Conservation (phyloP, 2,888 invertebrate species). For the Magallana nippona region DNA sequence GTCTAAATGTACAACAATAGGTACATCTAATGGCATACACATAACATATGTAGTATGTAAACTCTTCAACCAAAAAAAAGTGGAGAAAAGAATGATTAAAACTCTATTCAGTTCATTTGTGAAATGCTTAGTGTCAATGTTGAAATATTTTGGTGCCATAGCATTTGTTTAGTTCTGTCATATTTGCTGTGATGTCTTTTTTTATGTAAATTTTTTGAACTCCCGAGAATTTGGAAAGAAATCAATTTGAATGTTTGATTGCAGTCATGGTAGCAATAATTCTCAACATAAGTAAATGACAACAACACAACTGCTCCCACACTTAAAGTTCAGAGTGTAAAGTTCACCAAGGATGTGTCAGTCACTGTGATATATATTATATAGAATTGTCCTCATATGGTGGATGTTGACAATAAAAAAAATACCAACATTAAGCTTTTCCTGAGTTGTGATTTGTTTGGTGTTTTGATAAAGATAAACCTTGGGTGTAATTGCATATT, state of each 20-base stretch:
- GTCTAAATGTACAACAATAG: neutral
- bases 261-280: slow-evolving; percentile 20
- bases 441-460: neutral
- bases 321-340: slow-evolving; percentile 9
- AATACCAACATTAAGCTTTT: slow-evolving; percentile 2
- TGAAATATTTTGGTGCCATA: slow-evolving; percentile 33
- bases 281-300: neutral
- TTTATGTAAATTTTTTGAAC: neutral
- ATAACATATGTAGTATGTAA: neutral
- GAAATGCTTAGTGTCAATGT: slow-evolving; percentile 18
- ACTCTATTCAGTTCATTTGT: neutral
- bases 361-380: slow-evolving; percentile 42
- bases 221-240: neutral
- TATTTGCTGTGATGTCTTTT: slow-evolving; percentile 4
- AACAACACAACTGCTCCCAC: neutral
- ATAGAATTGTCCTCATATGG: slow-evolving; percentile 40
- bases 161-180: neutral
- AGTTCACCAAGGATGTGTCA: slow-evolving; percentile 30
- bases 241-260: neutral
- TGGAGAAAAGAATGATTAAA: neutral
- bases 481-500: no score
- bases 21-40: neutral
- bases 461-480: no score
- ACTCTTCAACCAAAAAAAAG: neutral
- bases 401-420: slow-evolving; percentile 45